Base-by-base conservation (phyloP, 2,888 invertebrate species). In the Drosophila hamatofila region DNA sequence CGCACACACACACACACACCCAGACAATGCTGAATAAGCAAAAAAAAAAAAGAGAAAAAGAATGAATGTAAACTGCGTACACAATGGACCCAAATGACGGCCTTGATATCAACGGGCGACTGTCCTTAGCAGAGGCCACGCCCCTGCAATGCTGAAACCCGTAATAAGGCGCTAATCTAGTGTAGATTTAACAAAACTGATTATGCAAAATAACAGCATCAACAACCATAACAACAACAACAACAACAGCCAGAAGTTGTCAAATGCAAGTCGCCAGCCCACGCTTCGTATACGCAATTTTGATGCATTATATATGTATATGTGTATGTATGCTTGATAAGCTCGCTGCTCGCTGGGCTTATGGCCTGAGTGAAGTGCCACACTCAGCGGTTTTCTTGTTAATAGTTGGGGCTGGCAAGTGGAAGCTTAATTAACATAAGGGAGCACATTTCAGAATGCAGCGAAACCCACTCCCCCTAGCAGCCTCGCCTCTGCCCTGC, bases 361-460 rank as follows among this genome's bases (percentile, higher is more conserved):
- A 54, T 63, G 65, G 70, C 55, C 58, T 51, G 58, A 63, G 64
- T 66, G 64, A 75, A 81, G 71, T 72, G 75, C 72, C 63, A 74
- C 71, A 80, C 88, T 88, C 78, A 80, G 78, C 80, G 72, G 70
- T 88, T 80, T 82, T 70, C 67, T 78, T 88, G 75, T 83, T 75
- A 88, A 83, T 88, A 88, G 86, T 85, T 84, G 64, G 60, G 49
- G 63, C 59, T 79, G 71, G 81, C 71, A 83, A 84, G 88, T 88
- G 81, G 78, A 72, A 72, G 88, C 84, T 88, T 84, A 84, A 84
- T 84, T 84, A 84, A 85, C 84, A 84, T 88, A 84, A 84, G 76
- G 83, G 78, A 82, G 72, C 75, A 44, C 71, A 75, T 71, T 78
- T 76, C 58, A 42, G 49, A 64, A 72, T 68, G 64, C 66, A 55